Evolutionary conservation across 2,113 vertebrate species (phyloP).

Genomic region (Hippocampus guttulatus): DNA sequence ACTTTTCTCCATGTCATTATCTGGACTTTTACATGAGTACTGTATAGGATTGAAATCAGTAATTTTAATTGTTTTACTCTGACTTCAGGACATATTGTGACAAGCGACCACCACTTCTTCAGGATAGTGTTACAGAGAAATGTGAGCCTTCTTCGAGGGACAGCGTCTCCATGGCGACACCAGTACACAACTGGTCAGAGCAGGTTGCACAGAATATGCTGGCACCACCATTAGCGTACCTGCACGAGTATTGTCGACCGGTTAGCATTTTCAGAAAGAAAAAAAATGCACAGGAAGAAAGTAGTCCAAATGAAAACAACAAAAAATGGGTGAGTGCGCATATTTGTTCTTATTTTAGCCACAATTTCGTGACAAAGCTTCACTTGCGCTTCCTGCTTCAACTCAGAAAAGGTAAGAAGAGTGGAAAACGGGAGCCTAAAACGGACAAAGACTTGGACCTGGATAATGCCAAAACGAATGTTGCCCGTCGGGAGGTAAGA

Average conservation of each 20-base stretch:
- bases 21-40: no score
- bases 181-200: slow-evolving; percentile 38
- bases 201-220: slow-evolving; percentile 1
- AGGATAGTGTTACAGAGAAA: slow-evolving; percentile 8
- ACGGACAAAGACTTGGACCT: slow-evolving; percentile 62
- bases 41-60: no score
- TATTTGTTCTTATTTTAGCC: neutral
- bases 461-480: slow-evolving; percentile 73
- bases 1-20: no score
- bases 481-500: slow-evolving; percentile 77
- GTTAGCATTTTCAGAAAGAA: neutral
- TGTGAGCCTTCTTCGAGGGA: slow-evolving; percentile 3
- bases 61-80: no score
- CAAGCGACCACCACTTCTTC: neutral
- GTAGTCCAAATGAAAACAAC: slow-evolving; percentile 60
- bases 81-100: no score
- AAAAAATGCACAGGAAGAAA: slow-evolving; percentile 69
- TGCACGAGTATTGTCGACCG: neutral
- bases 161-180: slow-evolving; percentile 36
- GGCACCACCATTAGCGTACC: neutral
- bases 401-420: slow-evolving; percentile 66
- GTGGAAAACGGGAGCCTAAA: slow-evolving; percentile 57
- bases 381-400: neutral
- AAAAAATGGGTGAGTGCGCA: slow-evolving; percentile 59
- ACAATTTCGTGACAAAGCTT: neutral